Evolutionary conservation across 2,113 vertebrate species (phyloP).

Genomic region (Reinhardtius hippoglossoides): DNA sequence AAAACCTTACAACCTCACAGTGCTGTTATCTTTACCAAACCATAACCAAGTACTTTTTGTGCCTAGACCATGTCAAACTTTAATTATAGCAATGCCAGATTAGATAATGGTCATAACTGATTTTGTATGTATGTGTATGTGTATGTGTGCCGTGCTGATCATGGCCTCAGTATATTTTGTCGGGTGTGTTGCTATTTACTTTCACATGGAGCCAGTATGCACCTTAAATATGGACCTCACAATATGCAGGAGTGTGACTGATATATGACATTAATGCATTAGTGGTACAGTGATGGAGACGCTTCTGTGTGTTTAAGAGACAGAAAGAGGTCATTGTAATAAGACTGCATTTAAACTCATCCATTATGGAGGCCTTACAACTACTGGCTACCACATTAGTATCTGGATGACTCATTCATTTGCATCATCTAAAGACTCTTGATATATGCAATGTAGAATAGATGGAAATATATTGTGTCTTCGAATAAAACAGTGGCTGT

Average conservation of each 20-base stretch:
- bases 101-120: neutral
- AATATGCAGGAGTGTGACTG: neutral
- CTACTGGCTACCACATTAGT: neutral
- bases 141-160: no score
- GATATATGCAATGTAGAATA: neutral
- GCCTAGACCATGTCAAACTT: neutral
- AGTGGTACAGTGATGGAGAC: neutral
- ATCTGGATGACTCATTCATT: conserved; percentile 10
- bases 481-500: conserved; percentile 15
- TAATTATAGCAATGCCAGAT: neutral
- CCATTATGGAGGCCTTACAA: neutral
- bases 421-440: conserved; percentile 9
- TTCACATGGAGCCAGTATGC: neutral
- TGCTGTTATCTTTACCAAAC: neutral
- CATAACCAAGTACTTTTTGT: neutral
- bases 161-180: neutral
- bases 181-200: neutral
- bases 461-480: conserved; percentile 3
- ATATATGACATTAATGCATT: neutral
- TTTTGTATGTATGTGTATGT: no score
- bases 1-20: neutral
- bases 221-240: neutral
- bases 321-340: conserved; percentile 6
- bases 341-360: neutral
- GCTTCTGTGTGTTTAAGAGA: conserved; percentile 13